phyloP scores from a whole-genome alignment of 2,797 vertebrate species.

The Anableps anableps region DNA sequence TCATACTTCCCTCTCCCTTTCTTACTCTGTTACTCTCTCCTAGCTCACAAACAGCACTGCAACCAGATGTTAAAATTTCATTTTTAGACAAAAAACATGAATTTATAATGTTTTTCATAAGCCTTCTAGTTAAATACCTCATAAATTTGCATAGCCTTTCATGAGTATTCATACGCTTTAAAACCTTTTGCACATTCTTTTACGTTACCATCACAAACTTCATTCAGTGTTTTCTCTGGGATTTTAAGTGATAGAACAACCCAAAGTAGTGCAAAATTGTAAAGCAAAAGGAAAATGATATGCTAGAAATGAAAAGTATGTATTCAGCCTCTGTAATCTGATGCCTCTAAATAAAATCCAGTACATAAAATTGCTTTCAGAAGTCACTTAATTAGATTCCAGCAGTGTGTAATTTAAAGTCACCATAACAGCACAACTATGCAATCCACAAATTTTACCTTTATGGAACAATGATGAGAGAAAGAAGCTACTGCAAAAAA shows the following conservation, averaged over 20 bases:
- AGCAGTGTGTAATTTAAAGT: background rate
- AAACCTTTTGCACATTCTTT: background rate
- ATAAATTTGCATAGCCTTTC: background rate
- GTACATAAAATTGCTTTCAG: background rate
- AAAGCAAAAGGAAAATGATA: background rate
- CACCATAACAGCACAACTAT: background rate
- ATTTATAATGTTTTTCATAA: slow-evolving; percentile 21
- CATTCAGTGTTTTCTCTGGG: background rate
- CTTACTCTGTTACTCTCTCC: slow-evolving; percentile 4
- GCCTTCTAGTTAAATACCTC: slow-evolving; percentile 17
- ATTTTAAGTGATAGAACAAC: background rate
- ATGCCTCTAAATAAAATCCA: background rate
- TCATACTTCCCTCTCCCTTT: slow-evolving; percentile 68
- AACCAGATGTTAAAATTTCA: slow-evolving; percentile 15
- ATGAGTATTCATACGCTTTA: background rate
- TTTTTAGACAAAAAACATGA: slow-evolving; percentile 7
- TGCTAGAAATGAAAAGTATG: background rate
- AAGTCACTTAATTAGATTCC: background rate
- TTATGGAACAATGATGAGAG: background rate
- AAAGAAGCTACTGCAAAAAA: background rate
- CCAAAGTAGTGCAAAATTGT: background rate
- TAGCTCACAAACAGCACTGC: slow-evolving; percentile 12
- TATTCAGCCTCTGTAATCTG: background rate
- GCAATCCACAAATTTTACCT: background rate
- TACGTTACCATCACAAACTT: background rate